Evolutionary conservation across 2,797 vertebrate species (phyloP), one percentile per base, ranked within the genome.

Genomic region (Stomatorhinus walkeri): DNA sequence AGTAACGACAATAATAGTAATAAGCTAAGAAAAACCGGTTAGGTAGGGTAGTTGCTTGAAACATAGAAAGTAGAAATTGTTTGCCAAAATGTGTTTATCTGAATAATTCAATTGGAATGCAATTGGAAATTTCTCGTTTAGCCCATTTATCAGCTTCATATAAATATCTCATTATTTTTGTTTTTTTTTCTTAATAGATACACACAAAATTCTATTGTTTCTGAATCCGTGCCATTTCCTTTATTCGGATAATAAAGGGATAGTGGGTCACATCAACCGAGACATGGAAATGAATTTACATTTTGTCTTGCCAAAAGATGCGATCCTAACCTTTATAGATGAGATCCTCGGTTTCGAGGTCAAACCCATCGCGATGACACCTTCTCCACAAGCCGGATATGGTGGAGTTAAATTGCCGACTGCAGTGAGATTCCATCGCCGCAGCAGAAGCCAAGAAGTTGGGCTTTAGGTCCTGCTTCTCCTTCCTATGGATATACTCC

Each of bases 321-420:
- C 19, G 22, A 84, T 84, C 19, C 94, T 95, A 94, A 98, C 97
- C 97, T 97, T 96, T 97, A 89, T 95, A 94, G 90, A 97, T 97
- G 32, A 97, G 96, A 93, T 97, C 97, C 93, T 98, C 97, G 87
- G 96, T 97, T 92, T 98, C 97, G 93, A 96, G 94, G 94, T 98
- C 97, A 94, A 96, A 98, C 40, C 97, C 97, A 40, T 96, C 95
- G 87, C 97, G 96, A 92, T 96, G 96, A 90, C 97, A 98, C 93
- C 95, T 97, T 91, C 96, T 96, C 97, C 97, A 98, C 5, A 98
- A 96, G 68, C 97, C 97, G 87, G 97, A 96, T 83, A 97, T 94
- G 68, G 97, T 97, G 91, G 97, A 98, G 93, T 98, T 98, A 89
- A 97, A 97, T 94, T 97, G 96, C 72, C 97, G 96, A 90, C 94